Evolutionary conservation across 53 echinoderm and acorn worm genomes (phyloP).

Genomic region (Paracentrotus lividus): DNA sequence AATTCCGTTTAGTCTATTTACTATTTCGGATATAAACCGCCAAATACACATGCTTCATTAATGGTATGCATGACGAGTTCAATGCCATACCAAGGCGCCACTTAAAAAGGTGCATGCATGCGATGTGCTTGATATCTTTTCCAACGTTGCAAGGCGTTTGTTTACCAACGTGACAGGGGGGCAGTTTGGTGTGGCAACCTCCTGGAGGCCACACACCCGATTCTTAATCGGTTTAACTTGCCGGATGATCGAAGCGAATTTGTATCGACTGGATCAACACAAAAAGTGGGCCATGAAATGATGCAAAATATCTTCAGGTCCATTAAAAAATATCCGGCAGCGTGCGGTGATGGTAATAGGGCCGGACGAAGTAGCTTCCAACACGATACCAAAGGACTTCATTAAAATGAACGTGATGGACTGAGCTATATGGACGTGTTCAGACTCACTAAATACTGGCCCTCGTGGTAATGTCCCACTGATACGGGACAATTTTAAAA

Average conservation of each 20-base stretch:
- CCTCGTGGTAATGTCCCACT: too few relatives aligned
- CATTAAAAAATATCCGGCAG: slow-evolving; percentile 38
- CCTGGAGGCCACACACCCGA: slow-evolving; percentile 48
- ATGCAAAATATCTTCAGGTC: slow-evolving; percentile 47
- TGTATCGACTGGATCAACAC: slow-evolving; percentile 69
- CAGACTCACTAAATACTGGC: neutral
- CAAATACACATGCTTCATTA: neutral
- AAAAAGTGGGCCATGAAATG: slow-evolving; percentile 68
- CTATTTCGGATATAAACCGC: too few relatives aligned
- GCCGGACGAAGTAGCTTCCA: neutral
- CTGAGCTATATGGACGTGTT: slow-evolving; percentile 17
- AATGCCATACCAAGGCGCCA: neutral
- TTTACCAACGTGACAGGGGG: slow-evolving; percentile 48
- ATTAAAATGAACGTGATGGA: slow-evolving; percentile 42
- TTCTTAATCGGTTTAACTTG: slow-evolving; percentile 48
- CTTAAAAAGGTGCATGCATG: neutral
- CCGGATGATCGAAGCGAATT: slow-evolving; percentile 61
- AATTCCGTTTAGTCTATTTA: too few relatives aligned
- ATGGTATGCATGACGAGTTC: neutral
- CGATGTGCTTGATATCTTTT: neutral
- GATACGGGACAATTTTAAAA: too few relatives aligned
- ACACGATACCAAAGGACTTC: slow-evolving; percentile 22
- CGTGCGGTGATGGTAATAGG: slow-evolving; percentile 29
- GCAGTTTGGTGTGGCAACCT: neutral
- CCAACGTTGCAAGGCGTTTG: slow-evolving; percentile 5